Percentiles rank a stretch among this genome's conserved stretches.
These are phyloP conservation scores for Barnardius zonarius DNA, from an alignment of 2,113 vertebrate genomes.

Conservation along the genomic window DNA sequence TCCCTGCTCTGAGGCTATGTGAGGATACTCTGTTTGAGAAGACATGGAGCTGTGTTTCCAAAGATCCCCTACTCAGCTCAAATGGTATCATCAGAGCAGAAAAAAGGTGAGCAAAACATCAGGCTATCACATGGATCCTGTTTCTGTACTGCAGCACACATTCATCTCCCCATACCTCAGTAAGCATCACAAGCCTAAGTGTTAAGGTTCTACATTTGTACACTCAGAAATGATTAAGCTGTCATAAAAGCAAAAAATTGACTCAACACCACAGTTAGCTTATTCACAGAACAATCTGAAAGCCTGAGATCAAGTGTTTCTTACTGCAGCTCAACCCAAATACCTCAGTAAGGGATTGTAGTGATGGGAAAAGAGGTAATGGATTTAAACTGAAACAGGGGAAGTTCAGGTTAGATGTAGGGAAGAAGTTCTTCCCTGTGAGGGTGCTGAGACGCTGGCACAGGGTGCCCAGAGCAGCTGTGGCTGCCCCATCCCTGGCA, in stretches of 20 bases:
- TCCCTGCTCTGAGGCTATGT: rapidly evolving
- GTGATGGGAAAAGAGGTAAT: neutral
- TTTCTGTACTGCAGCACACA: neutral
- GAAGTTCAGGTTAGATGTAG: neutral
- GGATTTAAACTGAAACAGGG: neutral
- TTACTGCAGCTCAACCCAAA: neutral
- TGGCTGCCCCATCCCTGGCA: no score
- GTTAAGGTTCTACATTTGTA: neutral
- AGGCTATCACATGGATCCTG: neutral
- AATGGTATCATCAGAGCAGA: neutral
- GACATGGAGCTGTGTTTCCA: neutral
- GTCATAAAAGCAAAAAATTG: neutral
- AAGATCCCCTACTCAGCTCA: no score
- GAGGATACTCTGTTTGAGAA: neutral
- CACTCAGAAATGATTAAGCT: neutral
- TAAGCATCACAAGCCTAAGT: neutral
- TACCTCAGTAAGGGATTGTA: neutral
- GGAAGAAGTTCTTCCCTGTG: rapidly evolving
- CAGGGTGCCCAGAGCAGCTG: no score
- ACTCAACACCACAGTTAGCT: neutral
- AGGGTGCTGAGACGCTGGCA: neutral
- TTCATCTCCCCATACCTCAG: neutral
- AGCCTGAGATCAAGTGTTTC: neutral
- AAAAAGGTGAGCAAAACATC: neutral
- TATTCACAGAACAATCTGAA: neutral